A percentile compares a stretch with the other conserved stretches of the same genome.
Conservation (phyloP, 2,113 vertebrate genomes). For the Dipodomys merriami region DNA sequence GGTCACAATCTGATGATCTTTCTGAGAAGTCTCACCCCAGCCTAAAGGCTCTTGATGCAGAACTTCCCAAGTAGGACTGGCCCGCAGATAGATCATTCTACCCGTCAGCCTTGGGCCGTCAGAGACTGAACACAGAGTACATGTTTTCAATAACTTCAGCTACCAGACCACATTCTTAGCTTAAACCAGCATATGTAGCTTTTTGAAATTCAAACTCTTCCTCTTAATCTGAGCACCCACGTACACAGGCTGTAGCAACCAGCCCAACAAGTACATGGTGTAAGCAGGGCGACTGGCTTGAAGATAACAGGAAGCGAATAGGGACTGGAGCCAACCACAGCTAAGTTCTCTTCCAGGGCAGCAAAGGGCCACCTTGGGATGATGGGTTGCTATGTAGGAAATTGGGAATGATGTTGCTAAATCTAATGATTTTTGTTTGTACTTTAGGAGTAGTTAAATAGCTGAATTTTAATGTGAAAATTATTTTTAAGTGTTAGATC, state of each 20-base stretch:
- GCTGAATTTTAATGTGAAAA: constrained; percentile 39
- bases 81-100: background rate
- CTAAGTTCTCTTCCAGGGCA: background rate
- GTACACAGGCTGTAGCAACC: background rate
- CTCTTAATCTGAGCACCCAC: background rate
- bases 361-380: background rate
- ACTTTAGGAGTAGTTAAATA: background rate
- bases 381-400: background rate
- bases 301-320: background rate
- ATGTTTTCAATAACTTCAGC: background rate
- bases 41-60: background rate
- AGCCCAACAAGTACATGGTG: background rate
- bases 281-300: background rate
- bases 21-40: background rate
- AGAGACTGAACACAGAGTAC: background rate
- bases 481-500: no score
- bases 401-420: background rate
- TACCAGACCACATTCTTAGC: background rate
- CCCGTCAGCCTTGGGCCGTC: background rate
- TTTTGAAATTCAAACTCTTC: background rate
- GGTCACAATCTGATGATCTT: background rate
- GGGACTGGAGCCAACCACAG: background rate
- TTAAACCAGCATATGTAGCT: background rate
- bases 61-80: background rate
- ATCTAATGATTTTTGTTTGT: background rate